Base-by-base conservation (phyloP, 2,888 invertebrate genomes). In the Ormyrus rosae region DNA sequence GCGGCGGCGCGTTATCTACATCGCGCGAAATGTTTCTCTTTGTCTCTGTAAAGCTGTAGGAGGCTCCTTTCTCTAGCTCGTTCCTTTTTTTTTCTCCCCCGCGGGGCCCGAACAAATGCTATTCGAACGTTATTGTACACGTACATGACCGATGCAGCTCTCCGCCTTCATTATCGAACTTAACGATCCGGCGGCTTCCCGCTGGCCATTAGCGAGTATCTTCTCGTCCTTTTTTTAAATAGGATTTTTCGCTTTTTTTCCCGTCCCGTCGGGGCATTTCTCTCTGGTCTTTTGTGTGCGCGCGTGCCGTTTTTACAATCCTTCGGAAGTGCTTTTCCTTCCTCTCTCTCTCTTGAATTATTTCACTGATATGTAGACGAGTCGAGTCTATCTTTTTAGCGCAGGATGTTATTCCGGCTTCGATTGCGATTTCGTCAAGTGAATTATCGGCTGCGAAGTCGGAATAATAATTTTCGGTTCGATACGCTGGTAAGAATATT, bases 171-270 rank as follows among this genome's bases (percentile, higher is more conserved):
- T 46, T 56, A 74, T 74, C 70, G 58, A 78, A 74, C 70, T 64
- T 74, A 74, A 81, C 70, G 73, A 81, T 81, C 73, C 68, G n/a
- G 8, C 51, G 53, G 50, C 10, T 45, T 70, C 67, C 63, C 34
- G 55, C 9, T n/a, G 11, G 13, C 55, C 71, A 71, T 80, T 80
- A 76, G 63, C 13, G 63, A 67, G 60, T 34, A 48, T 7, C 46
- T 55, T 48, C 48, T 70, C 13, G 5, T 48, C 13, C 19, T 10
- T 71, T 69, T 34, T 56, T 13, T n/a, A 56, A 56, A 46, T 34
- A 34, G 34, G 13, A 69, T 61, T 75, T 68, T 60, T 56, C 13
- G 9, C 46, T 6, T 45, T 65, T 51, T 68, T 56, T 73, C 19
- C 56, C 13, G 63, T 11, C 46, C 4, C 50, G 50, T 19, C 6